Evolutionary conservation across 2,888 invertebrate genomes (phyloP), one percentile per base, ranked within the genome.

Genomic region (Cryptocephalus moraei): DNA sequence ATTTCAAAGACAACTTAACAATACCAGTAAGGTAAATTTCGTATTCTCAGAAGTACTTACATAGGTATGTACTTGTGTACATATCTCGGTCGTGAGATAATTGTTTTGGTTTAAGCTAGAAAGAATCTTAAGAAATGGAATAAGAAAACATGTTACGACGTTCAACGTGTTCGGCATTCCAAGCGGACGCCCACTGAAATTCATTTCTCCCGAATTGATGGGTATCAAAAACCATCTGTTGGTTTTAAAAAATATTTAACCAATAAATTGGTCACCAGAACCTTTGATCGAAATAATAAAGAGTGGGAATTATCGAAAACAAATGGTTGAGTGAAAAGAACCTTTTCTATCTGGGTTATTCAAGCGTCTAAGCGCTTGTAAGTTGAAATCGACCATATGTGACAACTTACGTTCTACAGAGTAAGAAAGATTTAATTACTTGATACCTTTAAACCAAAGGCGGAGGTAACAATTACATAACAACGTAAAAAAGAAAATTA

Each of bases 171-270:
- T 50, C 52, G 54, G 56, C 56, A 57, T 59, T 55, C 55, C 54
- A 55, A 53, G 51, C 42, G 50, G 49, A 54, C 59, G 59, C 59
- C 59, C 57, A 59, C 59, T 50, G 54, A 53, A 57, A 55, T 55
- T 51, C 57, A 57, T 59, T 59, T 59, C 57, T 56, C 59, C 55
- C 57, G 53, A 52, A 55, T 56, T 59, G 57, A 59, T 59, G 56
- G 56, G 56, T 59, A 59, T 59, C 59, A 57, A 54, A 56, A 56
- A 55, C 56, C 59, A 59, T 59, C 59, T 57, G 59, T 51, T 54
- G 53, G 55, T 50, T 53, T 53, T 54, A 54, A 51, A 57, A 56
- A 56, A 55, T 53, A 55, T 54, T 56, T 57, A 55, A 52, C 47
- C 47, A 49, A 44, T 51, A 47, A 51, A 49, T 46, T 49, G 22